Evolutionary conservation across 2,888 invertebrate genomes (phyloP), one percentile per base, ranked within the genome.

Genomic region (Netelia virgata): DNA sequence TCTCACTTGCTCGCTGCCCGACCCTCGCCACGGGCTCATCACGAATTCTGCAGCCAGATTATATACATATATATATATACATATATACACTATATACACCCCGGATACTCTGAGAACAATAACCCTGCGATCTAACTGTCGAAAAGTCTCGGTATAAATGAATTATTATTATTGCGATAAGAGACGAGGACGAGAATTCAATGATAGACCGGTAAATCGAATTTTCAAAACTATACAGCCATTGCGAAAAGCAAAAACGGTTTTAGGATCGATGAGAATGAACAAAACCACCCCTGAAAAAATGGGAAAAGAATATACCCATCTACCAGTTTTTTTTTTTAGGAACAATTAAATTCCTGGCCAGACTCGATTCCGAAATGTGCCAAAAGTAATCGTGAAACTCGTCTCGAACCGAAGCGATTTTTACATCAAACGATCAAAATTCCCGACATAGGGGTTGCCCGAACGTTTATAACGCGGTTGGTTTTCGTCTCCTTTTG

Each of bases 1-100:
- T 90, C 89, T 90, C 88, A 89, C 87, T 80, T 83, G 83, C 70
- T 77, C 66, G 82, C 64, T 83, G 77, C 86, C 86, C 69, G 76
- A 59, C 64, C 59, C 78, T 63, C 68, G 47, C 20, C 47, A 28
- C 53, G 57, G 36, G 43, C 43, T 14, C 55, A 57, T 57, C 76
- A 16, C 63, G 61, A 79, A 68, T 59, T 18, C 66, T 41, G 66
- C 20, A 72, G 64, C 80, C 36, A 41, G 55, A 41, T 59, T 55
- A 36, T 85, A 57, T 47, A 63, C 18, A 23, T 63, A 63, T 61
- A 68, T 41, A 76, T 57, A 80, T 70, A 74, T 18, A 43, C 55
- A 66, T 0, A 74, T 18, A 43, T 57, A 66, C 3, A 0, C 14
- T 55, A 55, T 16, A 55, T n/a, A n/a, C 64, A 18, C 5, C 50